Base-by-base conservation (phyloP, 2,888 invertebrate species). In the Meteorus cinctellus region DNA sequence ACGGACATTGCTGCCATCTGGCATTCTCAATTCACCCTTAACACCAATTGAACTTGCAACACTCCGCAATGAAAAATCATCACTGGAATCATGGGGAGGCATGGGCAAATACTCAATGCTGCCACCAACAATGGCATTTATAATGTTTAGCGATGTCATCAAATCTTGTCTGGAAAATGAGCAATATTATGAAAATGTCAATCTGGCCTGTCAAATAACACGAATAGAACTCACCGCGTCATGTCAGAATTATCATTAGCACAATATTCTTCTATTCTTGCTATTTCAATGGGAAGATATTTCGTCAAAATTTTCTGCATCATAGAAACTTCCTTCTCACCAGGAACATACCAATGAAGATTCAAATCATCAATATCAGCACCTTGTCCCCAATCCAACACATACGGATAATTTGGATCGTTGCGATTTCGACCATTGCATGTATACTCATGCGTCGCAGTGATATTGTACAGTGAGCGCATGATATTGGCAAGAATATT, bases 361-460 rank as follows among this genome's bases (percentile, higher is more conserved):
- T 93, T 91, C 24, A 95, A 90, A 34, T 93, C 91, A 74, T 93
- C 91, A 27, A 95, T 88, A 81, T 94, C 90, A 24, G 93, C 92
- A 0, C 94, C 92, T 77, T 92, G 91, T 0, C 96, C 97, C 98
- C 98, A 98, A 81, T 96, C 94, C 29, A 93, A 91, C 29, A 96
- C 91, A 12, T 95, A 93, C 63, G 96, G 90, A 75, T 94, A 93
- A 76, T 93, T 91, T 0, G 94, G 93, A 55, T 91, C 90, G 27
- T 93, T 92, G 82, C 93, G 94, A 78, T 93, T 92, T 41, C 81
- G 92, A 90, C 90, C 92, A 92, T 85, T 95, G 93, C 60, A 91
- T 1, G 72, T 80, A 24, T 80, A 83, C 10, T 81, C 76, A 36
- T 67, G 80, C 14, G 94, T 91, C 79, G 72, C 59, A 3, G 92